Evolutionary conservation across 2,888 invertebrate species (phyloP), one percentile per base, ranked within the genome.

Genomic region (Temnothorax unifasciatus): DNA sequence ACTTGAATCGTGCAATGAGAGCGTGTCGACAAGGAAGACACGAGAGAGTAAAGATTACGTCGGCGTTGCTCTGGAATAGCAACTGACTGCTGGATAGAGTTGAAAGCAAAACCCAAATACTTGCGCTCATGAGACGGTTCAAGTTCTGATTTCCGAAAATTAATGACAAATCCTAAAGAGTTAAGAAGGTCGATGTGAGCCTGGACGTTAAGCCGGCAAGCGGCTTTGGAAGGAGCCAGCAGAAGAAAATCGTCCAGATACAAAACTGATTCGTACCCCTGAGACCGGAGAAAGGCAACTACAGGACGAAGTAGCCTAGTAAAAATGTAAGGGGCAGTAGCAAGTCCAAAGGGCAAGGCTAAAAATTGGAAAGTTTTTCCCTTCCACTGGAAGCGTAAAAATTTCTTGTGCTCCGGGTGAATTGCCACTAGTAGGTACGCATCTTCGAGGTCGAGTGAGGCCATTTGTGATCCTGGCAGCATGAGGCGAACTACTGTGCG

Each of bases 361-460:
- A 8, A 9, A 9, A 88, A 91, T 75, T 91, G 82, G 21, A 79
- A 89, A 0, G 87, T 25, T 2, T 61, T 54, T 0, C 61, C 82
- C 0, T 75, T 9, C 69, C 88, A 90, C 25, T 18, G 50, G 59
- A 91, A 90, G 9, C 88, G 66, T 3, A 90, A 61, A 29, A 69
- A 90, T 75, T 4, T 57, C 3, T 34, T 64, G n/a, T 13, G 86
- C 63, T 9, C 11, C n/a, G 11, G 63, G n/a, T n/a, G 34, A 6
- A 90, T 82, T 0, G 82, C 59, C 3, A 90, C 61, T 0, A 82
- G 13, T 5, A 85, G 82, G 13, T 71, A 82, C 0, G 41, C 71
- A 4, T 79, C 73, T 2, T 79, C 59, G 84, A 91, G 0, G 83
- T 84, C 84, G 0, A 82, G 0, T 0, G 21, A 15, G 0, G 44